Percentiles rank a stretch among this genome's conserved stretches.
These are phyloP conservation scores for Beris chalybata DNA, from an alignment of 2,888 invertebrate genomes.

Conservation along the genomic window DNA sequence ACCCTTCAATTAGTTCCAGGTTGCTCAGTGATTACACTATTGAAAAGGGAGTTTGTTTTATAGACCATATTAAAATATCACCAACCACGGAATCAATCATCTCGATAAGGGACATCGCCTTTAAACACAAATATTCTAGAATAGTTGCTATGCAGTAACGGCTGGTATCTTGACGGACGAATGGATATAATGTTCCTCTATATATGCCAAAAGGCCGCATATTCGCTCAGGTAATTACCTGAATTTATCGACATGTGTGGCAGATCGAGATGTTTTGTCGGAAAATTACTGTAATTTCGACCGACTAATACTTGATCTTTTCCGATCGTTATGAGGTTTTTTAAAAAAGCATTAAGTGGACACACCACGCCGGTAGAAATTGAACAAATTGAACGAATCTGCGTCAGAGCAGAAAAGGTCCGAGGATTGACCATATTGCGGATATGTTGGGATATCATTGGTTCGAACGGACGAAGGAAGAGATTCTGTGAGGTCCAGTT, in stretches of 20 bases:
- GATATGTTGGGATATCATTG: background rate
- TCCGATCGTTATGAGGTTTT: constrained; percentile 36
- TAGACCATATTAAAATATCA: constrained; percentile 27
- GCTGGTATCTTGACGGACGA: too few relatives aligned
- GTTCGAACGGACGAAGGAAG: background rate
- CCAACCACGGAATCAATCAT: constrained; percentile 22
- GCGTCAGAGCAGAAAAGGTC: background rate
- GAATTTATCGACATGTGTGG: constrained; percentile 39
- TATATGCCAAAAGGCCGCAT: background rate
- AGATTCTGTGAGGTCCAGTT: constrained; percentile 23
- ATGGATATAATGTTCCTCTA: too few relatives aligned
- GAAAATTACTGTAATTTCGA: constrained; percentile 38
- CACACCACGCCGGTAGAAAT: background rate
- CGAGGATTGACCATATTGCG: constrained; percentile 8
- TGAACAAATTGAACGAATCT: background rate
- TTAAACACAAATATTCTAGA: background rate
- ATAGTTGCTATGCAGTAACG: too few relatives aligned
- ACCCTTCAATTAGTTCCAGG: too few relatives aligned
- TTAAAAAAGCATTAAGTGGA: constrained; percentile 1
- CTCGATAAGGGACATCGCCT: constrained; percentile 1
- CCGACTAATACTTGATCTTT: constrained; percentile 36
- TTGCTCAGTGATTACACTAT: too few relatives aligned
- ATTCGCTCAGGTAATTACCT: constrained; percentile 30
- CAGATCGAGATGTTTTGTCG: constrained; percentile 37
- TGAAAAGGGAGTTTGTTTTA: background rate